Evolutionary conservation across 2,113 vertebrate species (phyloP).

Genomic region (Anguilla rostrata): DNA sequence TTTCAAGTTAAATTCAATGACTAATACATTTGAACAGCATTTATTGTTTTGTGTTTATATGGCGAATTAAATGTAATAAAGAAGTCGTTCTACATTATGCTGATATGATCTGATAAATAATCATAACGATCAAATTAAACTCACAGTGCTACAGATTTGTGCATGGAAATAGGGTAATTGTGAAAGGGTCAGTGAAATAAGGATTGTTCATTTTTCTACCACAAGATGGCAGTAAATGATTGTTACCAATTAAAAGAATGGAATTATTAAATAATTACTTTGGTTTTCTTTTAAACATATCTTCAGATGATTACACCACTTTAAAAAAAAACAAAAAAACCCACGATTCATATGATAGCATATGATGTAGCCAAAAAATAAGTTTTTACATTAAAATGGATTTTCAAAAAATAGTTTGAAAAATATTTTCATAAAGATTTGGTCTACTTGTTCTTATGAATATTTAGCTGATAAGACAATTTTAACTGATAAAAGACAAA

Average conservation of each 20-base stretch:
- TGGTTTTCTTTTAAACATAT: slow-evolving; percentile 26
- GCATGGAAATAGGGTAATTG: too few species aligned
- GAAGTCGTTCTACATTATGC: too few species aligned
- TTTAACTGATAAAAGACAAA: too few species aligned
- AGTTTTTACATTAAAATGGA: neutral
- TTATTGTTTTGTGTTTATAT: neutral
- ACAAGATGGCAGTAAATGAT: slow-evolving; percentile 30
- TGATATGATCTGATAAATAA: too few species aligned
- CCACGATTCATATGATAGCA: neutral
- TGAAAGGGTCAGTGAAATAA: neutral
- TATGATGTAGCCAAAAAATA: neutral
- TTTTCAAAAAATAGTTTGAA: neutral
- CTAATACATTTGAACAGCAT: too few species aligned
- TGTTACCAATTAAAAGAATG: too few species aligned
- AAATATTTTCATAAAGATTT: neutral
- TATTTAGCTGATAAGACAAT: neutral
- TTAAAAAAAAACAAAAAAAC: too few species aligned
- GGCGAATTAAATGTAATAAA: too few species aligned
- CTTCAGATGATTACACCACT: neutral
- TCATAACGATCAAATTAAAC: too few species aligned
- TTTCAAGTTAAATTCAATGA: neutral
- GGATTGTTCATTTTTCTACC: slow-evolving; percentile 7
- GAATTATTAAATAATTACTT: slow-evolving; percentile 41
- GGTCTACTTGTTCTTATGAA: neutral
- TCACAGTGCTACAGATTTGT: too few species aligned